These are phyloP conservation scores for Pseudorasbora parva DNA, from an alignment of 2,113 vertebrate genomes.

Conservation along the genomic window DNA sequence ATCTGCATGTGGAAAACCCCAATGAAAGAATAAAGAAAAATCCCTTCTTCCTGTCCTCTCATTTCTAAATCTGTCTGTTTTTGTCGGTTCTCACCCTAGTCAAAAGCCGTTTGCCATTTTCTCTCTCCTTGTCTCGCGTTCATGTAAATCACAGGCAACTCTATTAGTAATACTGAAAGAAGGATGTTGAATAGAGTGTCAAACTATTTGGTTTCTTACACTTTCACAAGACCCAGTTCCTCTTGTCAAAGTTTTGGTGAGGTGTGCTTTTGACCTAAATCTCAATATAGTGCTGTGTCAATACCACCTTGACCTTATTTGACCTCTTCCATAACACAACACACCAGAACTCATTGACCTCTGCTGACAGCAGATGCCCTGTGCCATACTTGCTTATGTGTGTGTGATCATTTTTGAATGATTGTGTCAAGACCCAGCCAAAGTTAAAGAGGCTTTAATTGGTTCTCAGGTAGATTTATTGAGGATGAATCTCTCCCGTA, in stretches of 20 bases:
- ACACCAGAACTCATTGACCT: conserved; percentile 13
- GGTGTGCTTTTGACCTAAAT: conserved; percentile 31
- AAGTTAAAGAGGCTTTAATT: conserved; percentile 42
- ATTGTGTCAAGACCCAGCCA: not conserved
- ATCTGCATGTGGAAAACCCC: conserved; percentile 48
- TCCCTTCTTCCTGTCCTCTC: conserved; percentile 12
- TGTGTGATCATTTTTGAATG: conserved; percentile 16
- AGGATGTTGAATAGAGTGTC: not conserved
- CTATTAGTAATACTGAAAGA: conserved; percentile 41
- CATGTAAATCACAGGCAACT: conserved; percentile 17
- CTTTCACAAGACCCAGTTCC: not conserved
- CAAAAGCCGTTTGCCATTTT: conserved; percentile 33
- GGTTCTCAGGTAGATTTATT: conserved; percentile 39
- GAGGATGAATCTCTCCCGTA: conserved; percentile 43
- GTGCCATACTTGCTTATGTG: not conserved
- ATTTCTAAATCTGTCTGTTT: conserved; percentile 9
- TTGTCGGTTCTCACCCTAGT: not conserved
- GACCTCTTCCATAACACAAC: not conserved
- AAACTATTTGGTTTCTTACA: conserved; percentile 20
- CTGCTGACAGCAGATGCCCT: not conserved
- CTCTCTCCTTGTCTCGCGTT: conserved; percentile 26
- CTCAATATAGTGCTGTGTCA: not conserved
- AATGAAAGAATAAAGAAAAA: conserved; percentile 41
- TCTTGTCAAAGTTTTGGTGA: conserved; percentile 4
- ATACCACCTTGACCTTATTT: not conserved